Percentiles rank a stretch among this genome's conserved stretches.
Evolutionary conservation across 1,140 invertebrate genomes (phyloP).

Genomic region (Phortica variegata): DNA sequence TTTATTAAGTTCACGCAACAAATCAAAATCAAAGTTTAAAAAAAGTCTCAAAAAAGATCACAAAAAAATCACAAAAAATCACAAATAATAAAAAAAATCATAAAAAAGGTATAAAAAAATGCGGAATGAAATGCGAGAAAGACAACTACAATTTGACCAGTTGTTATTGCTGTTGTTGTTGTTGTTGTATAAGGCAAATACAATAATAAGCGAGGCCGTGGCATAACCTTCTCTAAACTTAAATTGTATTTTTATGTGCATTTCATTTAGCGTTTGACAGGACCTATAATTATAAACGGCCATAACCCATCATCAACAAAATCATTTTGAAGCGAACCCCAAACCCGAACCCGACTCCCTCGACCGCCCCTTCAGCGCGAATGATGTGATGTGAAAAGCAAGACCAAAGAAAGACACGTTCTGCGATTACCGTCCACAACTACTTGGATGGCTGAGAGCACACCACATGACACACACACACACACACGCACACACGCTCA

Average conservation of each 20-base stretch:
- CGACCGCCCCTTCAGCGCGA: constrained; percentile 3
- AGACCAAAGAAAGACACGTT: too few species aligned
- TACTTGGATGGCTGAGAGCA: too few species aligned
- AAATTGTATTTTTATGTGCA: constrained; percentile 48
- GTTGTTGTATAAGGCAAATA: too few species aligned
- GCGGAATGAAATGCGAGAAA: too few species aligned
- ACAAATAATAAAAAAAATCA: background rate
- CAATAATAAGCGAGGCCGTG: constrained; percentile 16
- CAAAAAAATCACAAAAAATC: background rate
- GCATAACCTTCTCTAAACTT: constrained; percentile 26
- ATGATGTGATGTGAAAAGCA: background rate
- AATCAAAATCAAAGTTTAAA: background rate
- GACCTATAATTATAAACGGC: constrained; percentile 55
- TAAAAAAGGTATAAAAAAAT: too few species aligned
- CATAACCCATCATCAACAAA: constrained; percentile 52
- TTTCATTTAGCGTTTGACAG: constrained; percentile 51
- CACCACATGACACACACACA: too few species aligned
- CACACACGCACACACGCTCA: background rate
- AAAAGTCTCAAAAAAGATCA: background rate
- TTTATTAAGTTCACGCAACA: too few species aligned
- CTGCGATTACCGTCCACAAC: too few species aligned
- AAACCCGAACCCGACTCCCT: too few species aligned
- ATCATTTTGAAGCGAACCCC: too few species aligned
- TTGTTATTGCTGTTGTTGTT: too few species aligned
- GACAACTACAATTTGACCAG: constrained; percentile 4